Percentiles rank a stretch among this genome's conserved stretches.
Evolutionary conservation across 2,113 vertebrate species (phyloP).

Genomic region (Upupa epops): DNA sequence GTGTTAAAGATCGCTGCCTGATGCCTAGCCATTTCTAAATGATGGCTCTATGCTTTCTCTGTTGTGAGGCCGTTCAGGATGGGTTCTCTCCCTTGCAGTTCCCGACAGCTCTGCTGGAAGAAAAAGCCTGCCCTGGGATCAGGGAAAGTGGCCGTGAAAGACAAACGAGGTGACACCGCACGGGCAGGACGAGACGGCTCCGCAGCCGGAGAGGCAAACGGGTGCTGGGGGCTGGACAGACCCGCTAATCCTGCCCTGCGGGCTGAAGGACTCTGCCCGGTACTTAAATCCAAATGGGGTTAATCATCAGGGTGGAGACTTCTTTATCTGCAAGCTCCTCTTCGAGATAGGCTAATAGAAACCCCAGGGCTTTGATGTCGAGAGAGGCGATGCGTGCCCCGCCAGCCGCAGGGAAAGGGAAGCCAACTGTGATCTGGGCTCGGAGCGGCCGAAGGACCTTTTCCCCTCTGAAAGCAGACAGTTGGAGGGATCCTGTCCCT

Average conservation of each 20-base stretch:
- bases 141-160: neutral
- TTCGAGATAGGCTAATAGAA: slow-evolving; percentile 52
- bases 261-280: neutral
- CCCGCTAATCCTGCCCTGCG: slow-evolving; percentile 31
- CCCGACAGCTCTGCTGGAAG: neutral
- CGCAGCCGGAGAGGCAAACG: slow-evolving; percentile 39
- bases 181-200: neutral
- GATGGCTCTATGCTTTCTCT: neutral
- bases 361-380: slow-evolving; percentile 67
- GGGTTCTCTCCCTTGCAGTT: neutral
- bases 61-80: neutral
- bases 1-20: neutral
- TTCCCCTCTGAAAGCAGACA: too few relatives aligned
- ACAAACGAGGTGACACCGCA: neutral
- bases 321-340: slow-evolving; percentile 65
- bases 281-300: slow-evolving; percentile 44
- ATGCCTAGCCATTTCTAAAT: slow-evolving; percentile 6
- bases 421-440: neutral
- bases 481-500: neutral
- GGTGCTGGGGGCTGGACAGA: neutral
- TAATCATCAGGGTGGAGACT: slow-evolving; percentile 70
- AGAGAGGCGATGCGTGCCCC: neutral
- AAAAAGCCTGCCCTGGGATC: neutral
- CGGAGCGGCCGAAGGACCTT: neutral
- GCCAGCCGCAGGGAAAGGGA: neutral